Base-by-base conservation (phyloP, 30 jellyfish, hydroid and myxozoan species). In the Catostylus mosaicus region DNA sequence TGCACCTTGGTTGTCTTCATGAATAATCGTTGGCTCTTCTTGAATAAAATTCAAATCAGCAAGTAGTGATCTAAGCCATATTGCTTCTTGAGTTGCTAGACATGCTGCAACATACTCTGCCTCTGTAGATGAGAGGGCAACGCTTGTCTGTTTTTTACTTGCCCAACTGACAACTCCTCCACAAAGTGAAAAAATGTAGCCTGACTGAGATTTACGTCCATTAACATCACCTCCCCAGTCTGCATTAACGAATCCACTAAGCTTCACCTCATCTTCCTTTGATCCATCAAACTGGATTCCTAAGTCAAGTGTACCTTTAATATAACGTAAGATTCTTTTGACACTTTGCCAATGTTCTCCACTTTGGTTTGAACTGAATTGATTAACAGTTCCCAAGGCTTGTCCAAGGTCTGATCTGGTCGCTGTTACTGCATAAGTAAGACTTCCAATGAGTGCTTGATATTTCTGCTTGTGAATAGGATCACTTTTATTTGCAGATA, bases 361-460 rank as follows among this genome's bases (percentile, higher is more conserved):
- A n/a, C n/a, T n/a, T n/a, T n/a, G n/a, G n/a, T n/a, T n/a, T n/a
- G n/a, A n/a, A 12, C 11, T 11, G 23, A 12, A n/a, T n/a, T 65
- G 78, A 24, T 65, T 16, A 6, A 65, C 78, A 30, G 78, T 9
- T 12, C 78, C 78, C 12, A 65, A 35, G n/a, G 69, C 69, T 56
- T 56, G 69, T 6, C 26, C 76, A 72, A 72, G 40, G 31, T 76
- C 88, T 6, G 88, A 80, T 38, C 88, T 51, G 26, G 88, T 76
- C 6, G 57, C 62, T 11, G 77, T 60, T 11, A 78, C 70, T 18
- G 90, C 74, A 50, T 20, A 79, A 20, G 82, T 79, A 31, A 79
- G 82, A 33, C 82, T 48, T 6, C 90, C 90, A 30, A 79, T 27
- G 36, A 66, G 18, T n/a, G 90, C 83, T 64, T 64, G 90, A 50